Evolutionary conservation across 35 echinoderm and acorn worm genomes (phyloP).

Genomic region (Lytechinus pictus): DNA sequence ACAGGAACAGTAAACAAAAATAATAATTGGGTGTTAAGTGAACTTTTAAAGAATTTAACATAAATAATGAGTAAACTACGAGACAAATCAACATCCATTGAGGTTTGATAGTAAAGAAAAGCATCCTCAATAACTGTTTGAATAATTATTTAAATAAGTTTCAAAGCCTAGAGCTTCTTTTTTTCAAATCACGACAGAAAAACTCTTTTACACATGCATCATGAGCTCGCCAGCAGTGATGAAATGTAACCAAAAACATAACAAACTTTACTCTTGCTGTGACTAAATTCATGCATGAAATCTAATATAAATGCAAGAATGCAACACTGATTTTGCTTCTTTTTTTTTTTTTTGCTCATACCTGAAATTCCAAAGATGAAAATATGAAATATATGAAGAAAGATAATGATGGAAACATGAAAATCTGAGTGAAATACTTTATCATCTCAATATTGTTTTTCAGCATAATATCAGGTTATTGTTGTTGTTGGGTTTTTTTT

Average conservation of each 20-base stretch:
- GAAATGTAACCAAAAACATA: not conserved
- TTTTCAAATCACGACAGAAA: not conserved
- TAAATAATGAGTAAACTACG: no score
- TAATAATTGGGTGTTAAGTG: no score
- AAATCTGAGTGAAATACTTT: not conserved
- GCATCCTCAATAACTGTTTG: no score
- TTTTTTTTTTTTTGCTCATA: not conserved
- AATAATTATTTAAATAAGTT: not conserved
- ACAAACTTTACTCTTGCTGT: not conserved
- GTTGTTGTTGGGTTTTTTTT: no score
- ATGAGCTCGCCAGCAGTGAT: not conserved
- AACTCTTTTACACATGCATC: not conserved
- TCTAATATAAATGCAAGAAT: not conserved
- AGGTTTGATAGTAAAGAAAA: no score
- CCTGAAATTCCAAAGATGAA: not conserved
- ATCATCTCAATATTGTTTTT: not conserved
- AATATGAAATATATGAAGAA: not conserved
- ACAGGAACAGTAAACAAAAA: no score
- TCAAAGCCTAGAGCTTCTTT: not conserved
- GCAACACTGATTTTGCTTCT: not conserved
- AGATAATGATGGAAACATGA: not conserved
- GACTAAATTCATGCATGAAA: not conserved
- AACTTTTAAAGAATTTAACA: no score
- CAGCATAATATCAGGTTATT: no score
- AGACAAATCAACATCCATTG: no score